Percentiles rank a stretch among this genome's conserved stretches.
phyloP scores from a whole-genome alignment of 35 echinoderm and acorn worm genomes.

The Strongylocentrotus purpuratus region DNA sequence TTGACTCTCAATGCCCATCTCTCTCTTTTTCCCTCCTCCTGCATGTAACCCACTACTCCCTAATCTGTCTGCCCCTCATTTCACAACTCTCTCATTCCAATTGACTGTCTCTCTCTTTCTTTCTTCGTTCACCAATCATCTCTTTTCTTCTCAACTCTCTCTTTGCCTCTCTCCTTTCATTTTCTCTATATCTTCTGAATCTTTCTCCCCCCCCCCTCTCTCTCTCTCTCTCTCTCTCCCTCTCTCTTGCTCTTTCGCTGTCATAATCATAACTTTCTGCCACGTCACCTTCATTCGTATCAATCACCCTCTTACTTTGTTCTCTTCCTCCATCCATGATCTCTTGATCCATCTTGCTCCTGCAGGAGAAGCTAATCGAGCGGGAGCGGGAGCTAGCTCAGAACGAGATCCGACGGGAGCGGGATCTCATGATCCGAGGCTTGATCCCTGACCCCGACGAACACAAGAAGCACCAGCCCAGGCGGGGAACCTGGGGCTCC shows the following conservation, averaged over 20 bases:
- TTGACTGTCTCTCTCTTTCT: background rate
- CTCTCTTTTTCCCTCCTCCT: too few species aligned
- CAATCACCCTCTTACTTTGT: background rate
- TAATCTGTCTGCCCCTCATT: background rate
- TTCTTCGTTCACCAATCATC: background rate
- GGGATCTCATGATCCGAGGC: constrained; percentile 36
- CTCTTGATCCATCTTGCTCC: background rate
- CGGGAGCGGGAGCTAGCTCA: constrained; percentile 31
- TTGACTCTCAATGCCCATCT: too few species aligned
- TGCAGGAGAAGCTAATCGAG: constrained; percentile 1
- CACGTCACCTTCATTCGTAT: too few species aligned
- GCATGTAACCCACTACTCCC: background rate
- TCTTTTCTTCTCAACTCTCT: background rate
- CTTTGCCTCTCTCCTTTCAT: background rate
- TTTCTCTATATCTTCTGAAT: background rate
- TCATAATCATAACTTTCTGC: too few species aligned
- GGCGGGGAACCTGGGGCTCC: background rate
- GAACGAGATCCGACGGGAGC: constrained; percentile 40
- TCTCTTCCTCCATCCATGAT: background rate
- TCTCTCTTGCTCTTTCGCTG: background rate
- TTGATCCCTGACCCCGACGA: constrained; percentile 28
- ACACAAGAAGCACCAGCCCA: background rate
- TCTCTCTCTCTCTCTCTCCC: background rate
- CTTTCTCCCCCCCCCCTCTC: background rate
- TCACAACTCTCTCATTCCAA: background rate